These are phyloP conservation scores for Lamprologus speciosus DNA, from an alignment of 2,113 vertebrate species.

Conservation along the genomic window DNA sequence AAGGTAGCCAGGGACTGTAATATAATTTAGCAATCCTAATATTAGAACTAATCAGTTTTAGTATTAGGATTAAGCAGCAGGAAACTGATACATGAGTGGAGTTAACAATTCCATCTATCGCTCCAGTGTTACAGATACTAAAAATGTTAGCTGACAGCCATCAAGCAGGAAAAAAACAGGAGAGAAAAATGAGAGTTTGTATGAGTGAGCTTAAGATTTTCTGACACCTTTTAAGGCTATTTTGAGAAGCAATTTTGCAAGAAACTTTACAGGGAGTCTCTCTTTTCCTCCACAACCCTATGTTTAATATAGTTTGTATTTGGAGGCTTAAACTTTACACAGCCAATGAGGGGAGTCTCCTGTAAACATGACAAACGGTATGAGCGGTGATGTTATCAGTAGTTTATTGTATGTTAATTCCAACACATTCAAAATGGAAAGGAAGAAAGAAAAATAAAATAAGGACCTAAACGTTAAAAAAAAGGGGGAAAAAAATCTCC, in stretches of 20 bases:
- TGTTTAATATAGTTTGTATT: background rate
- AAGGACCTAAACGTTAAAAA: background rate
- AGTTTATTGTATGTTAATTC: constrained; percentile 98
- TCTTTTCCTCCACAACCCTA: background rate
- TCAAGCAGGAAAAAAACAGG: background rate
- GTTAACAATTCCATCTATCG: background rate
- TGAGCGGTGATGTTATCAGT: constrained; percentile 94
- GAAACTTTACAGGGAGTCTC: background rate
- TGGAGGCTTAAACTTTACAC: background rate
- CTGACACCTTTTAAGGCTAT: background rate
- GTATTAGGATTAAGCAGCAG: background rate
- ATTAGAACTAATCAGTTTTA: background rate
- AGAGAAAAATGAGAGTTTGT: background rate
- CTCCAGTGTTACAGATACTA: background rate
- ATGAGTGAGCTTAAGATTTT: background rate
- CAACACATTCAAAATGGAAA: constrained; percentile 93
- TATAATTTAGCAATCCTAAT: background rate
- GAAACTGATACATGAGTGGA: background rate
- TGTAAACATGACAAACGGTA: constrained; percentile 69
- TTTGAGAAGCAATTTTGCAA: background rate
- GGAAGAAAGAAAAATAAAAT: background rate
- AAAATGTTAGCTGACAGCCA: background rate
- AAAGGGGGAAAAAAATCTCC: constrained; percentile 53
- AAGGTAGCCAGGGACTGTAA: background rate
- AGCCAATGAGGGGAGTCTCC: background rate